Conservation (phyloP, 2,113 vertebrate species). For the Oenanthe melanoleuca region DNA sequence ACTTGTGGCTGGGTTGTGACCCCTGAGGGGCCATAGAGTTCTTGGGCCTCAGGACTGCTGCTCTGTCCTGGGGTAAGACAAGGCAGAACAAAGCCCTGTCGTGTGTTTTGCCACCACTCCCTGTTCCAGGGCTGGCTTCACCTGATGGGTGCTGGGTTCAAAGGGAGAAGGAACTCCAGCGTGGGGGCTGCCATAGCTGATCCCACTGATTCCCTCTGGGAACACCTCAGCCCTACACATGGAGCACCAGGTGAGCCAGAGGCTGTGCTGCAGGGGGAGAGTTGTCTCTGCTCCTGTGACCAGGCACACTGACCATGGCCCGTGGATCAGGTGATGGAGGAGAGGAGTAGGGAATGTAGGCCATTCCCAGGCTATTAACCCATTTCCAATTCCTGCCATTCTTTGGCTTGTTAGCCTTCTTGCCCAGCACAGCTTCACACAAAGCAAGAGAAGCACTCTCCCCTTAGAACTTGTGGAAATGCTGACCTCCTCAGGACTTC, state of each 20-base stretch:
- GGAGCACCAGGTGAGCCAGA: not conserved
- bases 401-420: not conserved
- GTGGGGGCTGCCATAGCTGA: not conserved
- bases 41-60: not conserved
- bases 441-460: not conserved
- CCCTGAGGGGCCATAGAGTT: not conserved
- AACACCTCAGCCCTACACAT: not conserved
- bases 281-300: not conserved
- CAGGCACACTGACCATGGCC: not conserved
- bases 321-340: not conserved
- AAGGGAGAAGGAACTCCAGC: not conserved
- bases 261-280: not conserved
- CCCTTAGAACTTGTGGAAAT: not conserved
- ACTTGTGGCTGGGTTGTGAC: not conserved
- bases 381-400: not conserved
- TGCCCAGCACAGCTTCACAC: not conserved
- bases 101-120: not conserved
- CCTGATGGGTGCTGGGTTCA: not conserved
- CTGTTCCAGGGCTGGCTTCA: not conserved
- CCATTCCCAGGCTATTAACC: not conserved
- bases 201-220: not conserved
- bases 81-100: not conserved
- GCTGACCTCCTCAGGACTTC: not conserved
- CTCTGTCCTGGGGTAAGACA: not conserved
- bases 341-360: not conserved